Evolutionary conservation across 1,140 invertebrate genomes (phyloP).

Genomic region (Drosophila bocki): DNA sequence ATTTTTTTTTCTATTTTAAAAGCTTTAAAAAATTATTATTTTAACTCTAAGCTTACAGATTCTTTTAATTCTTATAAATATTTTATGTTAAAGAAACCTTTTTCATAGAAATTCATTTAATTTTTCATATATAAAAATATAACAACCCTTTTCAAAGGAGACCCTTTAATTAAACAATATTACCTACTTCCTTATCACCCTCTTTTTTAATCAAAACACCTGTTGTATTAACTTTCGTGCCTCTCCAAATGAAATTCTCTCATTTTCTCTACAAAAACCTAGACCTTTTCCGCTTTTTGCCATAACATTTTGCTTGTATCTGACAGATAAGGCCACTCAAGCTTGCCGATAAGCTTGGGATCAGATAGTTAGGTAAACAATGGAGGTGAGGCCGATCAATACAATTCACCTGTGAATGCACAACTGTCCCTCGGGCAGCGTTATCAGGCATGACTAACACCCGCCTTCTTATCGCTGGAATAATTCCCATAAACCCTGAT

Average conservation of each 20-base stretch:
- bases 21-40: not conserved
- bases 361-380: conserved; percentile 40
- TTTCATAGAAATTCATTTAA: not conserved
- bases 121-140: not conserved
- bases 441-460: conserved; percentile 40
- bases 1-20: too few relatives aligned
- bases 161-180: not conserved
- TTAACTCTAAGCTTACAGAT: too few relatives aligned
- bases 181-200: not conserved
- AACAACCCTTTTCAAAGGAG: not conserved
- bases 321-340: conserved; percentile 1
- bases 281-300: conserved; percentile 1
- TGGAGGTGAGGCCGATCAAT: conserved; percentile 36
- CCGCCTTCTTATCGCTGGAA: conserved; percentile 24
- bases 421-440: conserved; percentile 14
- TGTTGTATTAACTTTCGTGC: not conserved
- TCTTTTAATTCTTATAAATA: not conserved
- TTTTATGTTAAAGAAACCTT: not conserved
- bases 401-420: conserved; percentile 30
- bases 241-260: not conserved
- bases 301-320: conserved; percentile 5
- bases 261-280: not conserved
- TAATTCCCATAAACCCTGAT: conserved; percentile 43
- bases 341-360: conserved; percentile 17
- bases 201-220: not conserved